Percentiles rank a stretch among this genome's conserved stretches.
These are phyloP conservation scores for Spialia ferax DNA, from an alignment of 2,888 invertebrate genomes.

Conservation along the genomic window DNA sequence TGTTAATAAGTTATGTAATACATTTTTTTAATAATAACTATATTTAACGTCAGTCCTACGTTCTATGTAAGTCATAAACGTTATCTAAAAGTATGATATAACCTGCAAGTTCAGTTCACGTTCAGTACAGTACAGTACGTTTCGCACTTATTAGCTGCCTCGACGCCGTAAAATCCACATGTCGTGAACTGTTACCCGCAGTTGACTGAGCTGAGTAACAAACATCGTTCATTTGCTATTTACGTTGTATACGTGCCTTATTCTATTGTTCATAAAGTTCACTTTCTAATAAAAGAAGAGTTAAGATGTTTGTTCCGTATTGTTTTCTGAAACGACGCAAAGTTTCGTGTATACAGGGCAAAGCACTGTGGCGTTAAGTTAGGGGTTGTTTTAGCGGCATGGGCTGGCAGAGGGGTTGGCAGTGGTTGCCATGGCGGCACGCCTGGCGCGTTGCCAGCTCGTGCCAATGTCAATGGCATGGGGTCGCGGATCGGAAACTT, in stretches of 20 bases:
- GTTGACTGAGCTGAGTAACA: constrained; percentile 32
- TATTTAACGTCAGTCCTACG: no score
- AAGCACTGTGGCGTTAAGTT: background rate
- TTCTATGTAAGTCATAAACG: background rate
- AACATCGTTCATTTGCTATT: constrained; percentile 10
- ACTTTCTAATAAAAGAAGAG: constrained; percentile 11
- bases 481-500: constrained; percentile 28
- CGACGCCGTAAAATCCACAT: constrained; percentile 33
- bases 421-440: constrained; percentile 21
- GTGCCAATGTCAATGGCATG: constrained; percentile 44
- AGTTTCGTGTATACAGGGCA: constrained; percentile 12
- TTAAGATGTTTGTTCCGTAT: constrained; percentile 14
- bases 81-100: constrained; percentile 2
- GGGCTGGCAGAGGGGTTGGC: background rate
- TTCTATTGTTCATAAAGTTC: constrained; percentile 11
- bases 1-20: no score
- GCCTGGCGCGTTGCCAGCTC: constrained; percentile 43
- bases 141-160: constrained; percentile 9
- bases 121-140: no score
- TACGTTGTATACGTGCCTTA: background rate
- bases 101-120: constrained; percentile 25
- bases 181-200: constrained; percentile 35
- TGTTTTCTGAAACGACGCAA: constrained; percentile 20
- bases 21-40: no score
- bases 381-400: background rate